phyloP scores from a whole-genome alignment of 2,113 vertebrate species.

The Hydropotes inermis region DNA sequence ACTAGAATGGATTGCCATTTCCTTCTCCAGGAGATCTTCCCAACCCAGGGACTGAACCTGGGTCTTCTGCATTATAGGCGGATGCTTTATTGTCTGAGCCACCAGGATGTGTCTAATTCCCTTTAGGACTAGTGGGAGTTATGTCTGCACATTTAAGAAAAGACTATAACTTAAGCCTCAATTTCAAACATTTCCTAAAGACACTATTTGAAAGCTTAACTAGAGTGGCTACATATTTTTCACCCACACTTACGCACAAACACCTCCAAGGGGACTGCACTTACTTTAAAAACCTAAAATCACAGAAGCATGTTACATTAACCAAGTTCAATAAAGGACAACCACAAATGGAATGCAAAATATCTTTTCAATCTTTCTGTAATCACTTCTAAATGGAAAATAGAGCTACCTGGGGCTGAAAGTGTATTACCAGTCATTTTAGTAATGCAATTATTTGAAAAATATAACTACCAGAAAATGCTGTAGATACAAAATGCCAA shows the following conservation, averaged over 20 bases:
- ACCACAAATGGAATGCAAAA: conserved; percentile 49
- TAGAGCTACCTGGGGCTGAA: not conserved
- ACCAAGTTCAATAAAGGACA: not conserved
- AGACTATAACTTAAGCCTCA: conserved; percentile 19
- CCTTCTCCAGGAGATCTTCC: not conserved
- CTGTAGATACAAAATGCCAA: not conserved
- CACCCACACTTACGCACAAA: conserved; percentile 36
- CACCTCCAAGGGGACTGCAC: not conserved
- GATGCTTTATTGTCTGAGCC: not conserved
- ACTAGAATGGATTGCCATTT: not conserved
- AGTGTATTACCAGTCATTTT: conserved; percentile 30
- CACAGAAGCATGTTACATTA: conserved; percentile 39
- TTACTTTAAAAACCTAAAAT: conserved; percentile 42
- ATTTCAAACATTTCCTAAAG: conserved; percentile 59
- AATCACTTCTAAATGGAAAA: conserved; percentile 54
- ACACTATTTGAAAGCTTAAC: conserved; percentile 33
- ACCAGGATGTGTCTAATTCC: not conserved
- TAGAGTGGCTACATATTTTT: conserved; percentile 5
- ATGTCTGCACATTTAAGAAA: not conserved
- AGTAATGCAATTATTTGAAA: conserved; percentile 51
- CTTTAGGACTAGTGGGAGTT: conserved; percentile 6
- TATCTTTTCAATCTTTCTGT: conserved; percentile 37
- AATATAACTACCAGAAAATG: not conserved
- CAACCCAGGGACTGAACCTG: not conserved
- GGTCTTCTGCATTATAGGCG: not conserved